These are phyloP conservation scores for Marmota flaviventris DNA, from an alignment of 2,113 vertebrate species.

Conservation along the genomic window DNA sequence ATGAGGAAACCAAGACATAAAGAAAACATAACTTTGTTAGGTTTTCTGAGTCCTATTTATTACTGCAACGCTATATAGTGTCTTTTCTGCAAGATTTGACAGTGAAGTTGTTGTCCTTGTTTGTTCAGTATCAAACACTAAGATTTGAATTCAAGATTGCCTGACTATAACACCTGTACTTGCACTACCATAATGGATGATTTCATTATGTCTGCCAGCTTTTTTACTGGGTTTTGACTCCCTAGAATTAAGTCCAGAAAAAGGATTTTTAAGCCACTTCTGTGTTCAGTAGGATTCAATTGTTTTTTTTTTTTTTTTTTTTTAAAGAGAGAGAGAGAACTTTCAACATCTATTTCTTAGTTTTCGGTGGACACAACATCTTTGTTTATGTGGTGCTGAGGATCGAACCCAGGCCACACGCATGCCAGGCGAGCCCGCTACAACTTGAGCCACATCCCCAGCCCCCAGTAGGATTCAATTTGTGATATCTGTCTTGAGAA, in stretches of 20 bases:
- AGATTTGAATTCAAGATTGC: conserved; percentile 22
- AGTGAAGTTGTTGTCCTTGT: conserved; percentile 16
- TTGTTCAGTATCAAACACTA: not conserved
- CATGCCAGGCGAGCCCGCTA: too few species aligned
- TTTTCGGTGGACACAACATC: too few species aligned
- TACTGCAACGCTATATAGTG: conserved; percentile 1
- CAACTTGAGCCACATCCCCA: too few species aligned
- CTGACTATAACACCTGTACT: not conserved
- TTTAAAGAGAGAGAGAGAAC: too few species aligned
- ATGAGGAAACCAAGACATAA: not conserved
- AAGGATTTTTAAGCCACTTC: not conserved
- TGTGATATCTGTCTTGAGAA: not conserved
- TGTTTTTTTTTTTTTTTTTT: not conserved
- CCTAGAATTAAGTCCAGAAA: conserved; percentile 32
- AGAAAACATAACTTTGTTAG: not conserved
- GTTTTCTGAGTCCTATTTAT: conserved; percentile 43
- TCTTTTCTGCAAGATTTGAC: conserved; percentile 22
- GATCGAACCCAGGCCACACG: too few species aligned
- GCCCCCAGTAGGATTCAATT: not conserved
- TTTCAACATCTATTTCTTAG: too few species aligned
- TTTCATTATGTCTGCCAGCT: not conserved
- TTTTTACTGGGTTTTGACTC: conserved; percentile 13
- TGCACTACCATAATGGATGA: not conserved
- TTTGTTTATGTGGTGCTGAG: too few species aligned
- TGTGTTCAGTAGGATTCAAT: not conserved